Evolutionary conservation across 1,140 invertebrate species (phyloP).

Genomic region (Pseudomyrmex cubaensis): DNA sequence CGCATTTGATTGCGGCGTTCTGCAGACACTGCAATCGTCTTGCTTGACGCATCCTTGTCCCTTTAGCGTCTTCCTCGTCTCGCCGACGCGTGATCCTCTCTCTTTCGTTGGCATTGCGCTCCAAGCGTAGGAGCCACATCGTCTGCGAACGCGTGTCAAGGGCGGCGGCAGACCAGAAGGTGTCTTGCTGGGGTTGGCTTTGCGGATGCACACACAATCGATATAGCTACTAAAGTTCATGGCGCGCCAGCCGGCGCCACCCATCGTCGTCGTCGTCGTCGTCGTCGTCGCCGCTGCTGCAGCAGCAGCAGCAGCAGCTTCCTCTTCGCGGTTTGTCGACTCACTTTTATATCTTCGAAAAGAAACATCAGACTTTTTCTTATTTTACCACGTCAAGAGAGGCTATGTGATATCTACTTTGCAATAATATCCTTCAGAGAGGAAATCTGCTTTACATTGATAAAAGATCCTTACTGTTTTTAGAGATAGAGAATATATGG

Average conservation of each 20-base stretch:
- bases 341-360: conserved; percentile 27
- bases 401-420: background rate
- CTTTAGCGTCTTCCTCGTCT: conserved; percentile 25
- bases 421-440: background rate
- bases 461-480: too few relatives aligned
- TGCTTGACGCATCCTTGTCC: conserved; percentile 43
- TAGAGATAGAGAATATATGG: too few relatives aligned
- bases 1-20: conserved; percentile 27
- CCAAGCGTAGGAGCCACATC: conserved; percentile 44
- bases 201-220: conserved; percentile 78
- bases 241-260: conserved; percentile 75
- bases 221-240: conserved; percentile 84
- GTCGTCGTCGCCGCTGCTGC: background rate
- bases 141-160: conserved; percentile 79
- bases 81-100: conserved; percentile 32
- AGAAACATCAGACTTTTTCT: background rate
- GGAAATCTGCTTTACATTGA: too few relatives aligned
- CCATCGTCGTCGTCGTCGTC: conserved; percentile 9
- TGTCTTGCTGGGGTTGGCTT: conserved; percentile 75
- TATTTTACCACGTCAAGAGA: background rate
- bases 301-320: too few relatives aligned
- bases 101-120: conserved; percentile 54
- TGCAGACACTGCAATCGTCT: conserved; percentile 29
- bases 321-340: conserved; percentile 5
- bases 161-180: conserved; percentile 80